Conservation (phyloP, 1,140 invertebrate species). For the Dendroctonus valens region DNA sequence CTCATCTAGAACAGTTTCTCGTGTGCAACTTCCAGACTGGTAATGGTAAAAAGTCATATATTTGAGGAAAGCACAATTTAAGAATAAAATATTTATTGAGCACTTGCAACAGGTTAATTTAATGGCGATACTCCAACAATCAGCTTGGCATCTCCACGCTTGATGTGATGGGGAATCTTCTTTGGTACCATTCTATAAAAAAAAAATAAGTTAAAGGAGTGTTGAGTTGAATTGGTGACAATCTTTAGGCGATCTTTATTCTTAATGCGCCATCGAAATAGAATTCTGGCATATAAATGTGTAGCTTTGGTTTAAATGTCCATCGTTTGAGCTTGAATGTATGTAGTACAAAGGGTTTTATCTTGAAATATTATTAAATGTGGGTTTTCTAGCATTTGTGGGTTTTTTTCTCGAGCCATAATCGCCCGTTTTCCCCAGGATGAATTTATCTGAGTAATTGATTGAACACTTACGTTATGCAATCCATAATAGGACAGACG, state of each 20-base stretch:
- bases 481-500: conserved; percentile 98
- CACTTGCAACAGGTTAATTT: not conserved
- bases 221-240: not conserved
- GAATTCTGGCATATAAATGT: too few species aligned
- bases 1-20: too few species aligned
- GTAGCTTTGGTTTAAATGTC: too few species aligned
- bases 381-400: not conserved
- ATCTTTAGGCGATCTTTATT: too few species aligned
- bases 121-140: conserved; percentile 7
- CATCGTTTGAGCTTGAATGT: not conserved
- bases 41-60: too few species aligned
- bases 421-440: not conserved
- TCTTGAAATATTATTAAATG: not conserved
- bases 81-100: too few species aligned
- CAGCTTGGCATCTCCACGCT: conserved; percentile 58
- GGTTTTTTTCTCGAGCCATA: not conserved
- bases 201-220: too few species aligned
- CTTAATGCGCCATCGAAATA: too few species aligned
- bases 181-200: conserved; percentile 75
- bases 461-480: conserved; percentile 74
- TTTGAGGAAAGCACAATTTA: too few species aligned
- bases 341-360: not conserved
- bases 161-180: conserved; percentile 73
- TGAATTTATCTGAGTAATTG: conserved; percentile 4
- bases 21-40: too few species aligned